Evolutionary conservation across 2,888 invertebrate genomes (phyloP), one percentile per base, ranked within the genome.

Genomic region (Clivina fossor): DNA sequence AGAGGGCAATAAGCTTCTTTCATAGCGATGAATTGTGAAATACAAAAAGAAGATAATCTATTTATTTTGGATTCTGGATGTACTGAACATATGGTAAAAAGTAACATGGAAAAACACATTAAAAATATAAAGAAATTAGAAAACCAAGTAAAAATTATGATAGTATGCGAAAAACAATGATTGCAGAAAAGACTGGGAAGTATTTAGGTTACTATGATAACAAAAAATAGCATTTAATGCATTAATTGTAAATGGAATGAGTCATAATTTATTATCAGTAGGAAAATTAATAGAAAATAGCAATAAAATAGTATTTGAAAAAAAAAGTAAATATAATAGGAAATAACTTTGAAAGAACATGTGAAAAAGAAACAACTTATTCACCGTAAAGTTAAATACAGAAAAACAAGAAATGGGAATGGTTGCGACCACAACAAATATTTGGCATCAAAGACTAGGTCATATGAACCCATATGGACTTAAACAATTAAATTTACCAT

Each of bases 401-500:
- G 4, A 32, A 32, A 8, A 32, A 32, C 32, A 32, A 32, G 32
- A 32, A 32, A 32, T 32, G 32, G 32, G 32, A 8, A 32, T 32
- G 32, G 9, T 32, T 32, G 9, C 32, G 9, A 32, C 3, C 32
- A 4, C 32, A 8, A 32, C 11, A 4, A 32, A 32, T 13, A 32
- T 32, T 32, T 32, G 32, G 32, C 3, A 32, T 32, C 32, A n/a
- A n/a, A n/a, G n/a, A n/a, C n/a, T n/a, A n/a, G n/a, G n/a, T n/a
- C n/a, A n/a, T n/a, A n/a, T n/a, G n/a, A n/a, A n/a, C n/a, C n/a
- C n/a, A n/a, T n/a, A n/a, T n/a, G n/a, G n/a, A n/a, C n/a, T n/a
- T n/a, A n/a, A n/a, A n/a, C n/a, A 32, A 8, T 32, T 53, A 13
- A 46, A 38, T 15, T 16, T 53, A n/a, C 15, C 11, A 20, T 22